These are phyloP conservation scores for Brachionichthys hirsutus DNA, from an alignment of 2,113 vertebrate genomes.

Conservation along the genomic window DNA sequence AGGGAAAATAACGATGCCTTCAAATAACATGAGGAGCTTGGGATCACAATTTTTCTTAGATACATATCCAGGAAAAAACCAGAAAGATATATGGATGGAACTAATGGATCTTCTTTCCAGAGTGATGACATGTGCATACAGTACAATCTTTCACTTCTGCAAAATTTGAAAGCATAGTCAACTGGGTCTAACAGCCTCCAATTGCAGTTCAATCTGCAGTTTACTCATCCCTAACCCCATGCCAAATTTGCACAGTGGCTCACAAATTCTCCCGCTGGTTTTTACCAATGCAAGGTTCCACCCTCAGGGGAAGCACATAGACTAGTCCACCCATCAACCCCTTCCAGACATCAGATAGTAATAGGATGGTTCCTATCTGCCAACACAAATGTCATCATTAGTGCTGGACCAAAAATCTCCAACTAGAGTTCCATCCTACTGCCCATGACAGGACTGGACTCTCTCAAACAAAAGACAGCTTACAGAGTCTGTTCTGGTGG, in stretches of 20 bases:
- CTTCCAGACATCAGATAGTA: constrained; percentile 27
- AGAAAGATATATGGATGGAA: background rate
- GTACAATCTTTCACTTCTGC: background rate
- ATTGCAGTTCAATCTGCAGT: constrained; percentile 6
- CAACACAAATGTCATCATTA: constrained; percentile 33
- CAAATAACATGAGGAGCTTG: constrained; percentile 18
- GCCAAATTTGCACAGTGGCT: constrained; percentile 46
- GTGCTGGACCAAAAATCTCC: constrained; percentile 55
- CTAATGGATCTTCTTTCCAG: constrained; percentile 4
- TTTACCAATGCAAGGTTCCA: constrained; percentile 32
- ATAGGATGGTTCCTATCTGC: constrained; percentile 23
- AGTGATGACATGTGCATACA: background rate
- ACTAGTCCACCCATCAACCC: constrained; percentile 29
- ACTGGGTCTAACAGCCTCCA: too few species aligned
- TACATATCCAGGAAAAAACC: constrained; percentile 16
- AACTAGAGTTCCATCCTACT: constrained; percentile 36
- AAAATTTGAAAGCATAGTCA: constrained; percentile 13
- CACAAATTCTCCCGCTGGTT: constrained; percentile 42
- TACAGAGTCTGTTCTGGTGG: constrained; percentile 25
- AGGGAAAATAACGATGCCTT: constrained; percentile 12
- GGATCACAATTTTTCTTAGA: constrained; percentile 12
- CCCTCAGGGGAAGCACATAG: constrained; percentile 50
- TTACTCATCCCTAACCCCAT: constrained; percentile 8
- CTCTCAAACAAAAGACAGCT: constrained; percentile 17
- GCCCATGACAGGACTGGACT: constrained; percentile 46